Conservation (phyloP, 2,888 invertebrate species). For the Nephrotoma flavescens region DNA sequence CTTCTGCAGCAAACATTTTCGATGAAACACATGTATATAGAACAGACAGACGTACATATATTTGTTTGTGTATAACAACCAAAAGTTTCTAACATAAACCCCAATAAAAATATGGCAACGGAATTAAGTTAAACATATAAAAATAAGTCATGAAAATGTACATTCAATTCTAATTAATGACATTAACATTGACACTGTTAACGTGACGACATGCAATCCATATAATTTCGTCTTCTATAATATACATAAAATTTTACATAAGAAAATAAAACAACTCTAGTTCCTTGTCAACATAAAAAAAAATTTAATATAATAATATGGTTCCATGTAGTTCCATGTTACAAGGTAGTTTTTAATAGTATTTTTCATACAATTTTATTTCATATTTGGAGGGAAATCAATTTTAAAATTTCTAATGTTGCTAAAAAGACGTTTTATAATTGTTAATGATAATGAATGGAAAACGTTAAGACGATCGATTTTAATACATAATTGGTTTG, state of each 20-base stretch:
- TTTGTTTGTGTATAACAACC: not conserved
- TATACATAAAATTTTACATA: not conserved
- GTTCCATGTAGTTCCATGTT: slow-evolving; percentile 3
- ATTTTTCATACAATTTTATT: not conserved
- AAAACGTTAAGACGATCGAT: not conserved
- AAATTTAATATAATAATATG: not conserved
- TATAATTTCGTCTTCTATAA: not conserved
- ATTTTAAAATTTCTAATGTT: not conserved
- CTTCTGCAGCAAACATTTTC: too few species aligned
- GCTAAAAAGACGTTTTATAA: not conserved
- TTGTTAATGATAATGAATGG: not conserved
- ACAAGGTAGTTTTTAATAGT: not conserved
- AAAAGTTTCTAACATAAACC: too few species aligned
- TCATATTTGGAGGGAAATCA: not conserved
- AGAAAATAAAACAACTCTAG: not conserved
- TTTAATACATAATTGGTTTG: not conserved
- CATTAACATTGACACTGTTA: slow-evolving; percentile 7
- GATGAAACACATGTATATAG: too few species aligned
- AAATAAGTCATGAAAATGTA: slow-evolving; percentile 2
- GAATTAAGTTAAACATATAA: not conserved
- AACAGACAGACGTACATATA: not conserved
- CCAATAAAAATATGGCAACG: not conserved
- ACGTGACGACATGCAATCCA: slow-evolving; percentile 7
- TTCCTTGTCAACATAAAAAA: not conserved
- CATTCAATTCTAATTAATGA: slow-evolving; percentile 2